Evolutionary conservation across 2,113 vertebrate species (phyloP), one percentile per base, ranked within the genome.

Genomic region (Galbula dea): DNA sequence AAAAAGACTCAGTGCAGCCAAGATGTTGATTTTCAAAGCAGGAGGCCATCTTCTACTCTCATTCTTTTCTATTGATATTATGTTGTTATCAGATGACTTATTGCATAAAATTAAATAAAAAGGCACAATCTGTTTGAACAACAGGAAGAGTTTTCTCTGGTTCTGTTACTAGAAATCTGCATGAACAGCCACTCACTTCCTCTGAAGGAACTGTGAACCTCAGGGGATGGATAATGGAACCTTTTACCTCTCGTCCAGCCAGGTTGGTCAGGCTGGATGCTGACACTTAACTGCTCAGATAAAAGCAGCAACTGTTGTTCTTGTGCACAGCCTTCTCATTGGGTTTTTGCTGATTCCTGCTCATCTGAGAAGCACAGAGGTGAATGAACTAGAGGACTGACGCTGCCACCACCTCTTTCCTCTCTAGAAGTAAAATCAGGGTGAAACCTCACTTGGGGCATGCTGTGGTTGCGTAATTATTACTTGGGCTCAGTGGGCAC

Each of bases 21-120:
- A 85, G 88, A 86, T 90, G 77, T 94, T 96, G 86, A 93, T 94
- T 96, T 94, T 95, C 89, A 34, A 94, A 90, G 96, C 94, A 87
- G 95, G 89, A 95, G 93, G 89, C 92, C 85, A 74, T 93, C 91
- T 90, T 91, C 80, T 34, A 36, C 48, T 43, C 67, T 76, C 67
- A 15, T 75, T 62, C 71, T n/a, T 88, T 94, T 74, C 65, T 74
- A 52, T 3, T 90, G 69, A 72, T 94, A 67, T 78, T 77, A 59
- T 83, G 66, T 86, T 94, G 48, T 93, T 96, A 89, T 89, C 58
- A 65, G 88, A 89, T 88, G 74, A 79, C 81, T 94, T 93, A 84
- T 19, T 91, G 78, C 83, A 88, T 90, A 63, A 81, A 89, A 87
- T 95, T 83, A 94, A 91, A 68, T 71, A 57, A 91, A 76, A 91